Evolutionary conservation across 2,797 vertebrate species (phyloP), one percentile per base, ranked within the genome.

Genomic region (Hyperoplus lanceolatus): DNA sequence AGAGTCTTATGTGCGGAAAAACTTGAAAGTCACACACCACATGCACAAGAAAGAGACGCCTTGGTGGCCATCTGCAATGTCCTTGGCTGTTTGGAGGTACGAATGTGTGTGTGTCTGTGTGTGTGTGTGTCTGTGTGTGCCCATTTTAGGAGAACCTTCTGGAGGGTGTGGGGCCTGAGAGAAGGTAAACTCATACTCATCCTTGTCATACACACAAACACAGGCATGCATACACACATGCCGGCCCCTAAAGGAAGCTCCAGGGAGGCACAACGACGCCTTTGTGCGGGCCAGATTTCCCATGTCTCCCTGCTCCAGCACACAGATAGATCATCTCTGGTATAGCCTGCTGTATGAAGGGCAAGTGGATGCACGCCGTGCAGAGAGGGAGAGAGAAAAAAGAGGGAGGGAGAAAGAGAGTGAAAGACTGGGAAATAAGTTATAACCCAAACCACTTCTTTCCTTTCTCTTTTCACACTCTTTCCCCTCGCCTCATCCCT

Each of bases 321-420:
- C 91, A 91, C 90, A 90, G 87, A 93, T 90, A 93, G 91, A 94
- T 94, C 92, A 93, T 92, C 90, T 88, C 79, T 29, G 79, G 86
- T 83, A 70, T 68, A 85, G 89, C 87, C 86, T 79, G 80, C 89
- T 86, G 90, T 81, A 92, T 92, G 89, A 93, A 93, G 91, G 94
- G 93, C 94, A 94, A 94, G 95, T 95, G 92, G 86, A 90, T 90
- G 92, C 94, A 95, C 4, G 94, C 83, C 54, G 50, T 60, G 68
- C 70, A 83, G 81, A 70, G 72, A 53, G 75, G 77, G 12, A 72
- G 21, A n/a, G 29, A 29, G 29, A 29, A 29, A 68, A 80, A 73
- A 64, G 73, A 64, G 72, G 51, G 83, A 71, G 77, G 57, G 73
- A 70, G 55, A 63, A 84, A 78, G 77, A 77, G 70, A 64, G 78